Percentiles rank a stretch among this genome's conserved stretches.
phyloP scores from a whole-genome alignment of 2,797 vertebrate genomes.

The Serranus cabrilla region DNA sequence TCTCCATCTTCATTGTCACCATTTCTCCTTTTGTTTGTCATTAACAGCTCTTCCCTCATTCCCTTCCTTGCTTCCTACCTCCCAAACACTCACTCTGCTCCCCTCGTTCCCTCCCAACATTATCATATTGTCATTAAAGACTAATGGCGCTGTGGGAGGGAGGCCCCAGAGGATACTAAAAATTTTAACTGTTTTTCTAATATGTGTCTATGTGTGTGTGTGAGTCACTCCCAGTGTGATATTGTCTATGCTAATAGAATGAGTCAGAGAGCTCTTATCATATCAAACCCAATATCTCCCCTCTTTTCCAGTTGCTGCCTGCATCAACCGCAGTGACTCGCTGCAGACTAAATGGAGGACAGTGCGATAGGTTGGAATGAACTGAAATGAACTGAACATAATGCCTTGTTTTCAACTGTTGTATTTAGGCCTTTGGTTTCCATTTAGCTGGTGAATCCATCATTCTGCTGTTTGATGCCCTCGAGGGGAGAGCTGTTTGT shows the following conservation, averaged over 20 bases:
- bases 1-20: background rate
- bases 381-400: constrained; percentile 14
- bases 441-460: constrained; percentile 27
- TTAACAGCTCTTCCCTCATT: background rate
- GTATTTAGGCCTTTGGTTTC: constrained; percentile 22
- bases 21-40: background rate
- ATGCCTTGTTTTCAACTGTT: constrained; percentile 21
- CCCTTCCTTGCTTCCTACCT: constrained; percentile 20
- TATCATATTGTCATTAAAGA: constrained; percentile 40
- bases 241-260: constrained; percentile 49
- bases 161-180: constrained; percentile 21
- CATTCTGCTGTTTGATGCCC: constrained; percentile 20
- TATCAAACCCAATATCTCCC: constrained; percentile 25
- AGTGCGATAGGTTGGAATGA: constrained; percentile 23
- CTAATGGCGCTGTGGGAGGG: constrained; percentile 35
- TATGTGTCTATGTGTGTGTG: background rate
- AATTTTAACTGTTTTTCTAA: constrained; percentile 17
- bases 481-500: constrained; percentile 5
- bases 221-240: constrained; percentile 28
- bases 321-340: constrained; percentile 6
- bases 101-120: background rate
- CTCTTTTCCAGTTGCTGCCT: background rate
- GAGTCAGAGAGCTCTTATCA: constrained; percentile 51
- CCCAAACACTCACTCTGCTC: background rate
- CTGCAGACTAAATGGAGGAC: constrained; percentile 21